These are phyloP conservation scores for Caloenas nicobarica DNA, from an alignment of 2,113 vertebrate species.

Conservation along the genomic window DNA sequence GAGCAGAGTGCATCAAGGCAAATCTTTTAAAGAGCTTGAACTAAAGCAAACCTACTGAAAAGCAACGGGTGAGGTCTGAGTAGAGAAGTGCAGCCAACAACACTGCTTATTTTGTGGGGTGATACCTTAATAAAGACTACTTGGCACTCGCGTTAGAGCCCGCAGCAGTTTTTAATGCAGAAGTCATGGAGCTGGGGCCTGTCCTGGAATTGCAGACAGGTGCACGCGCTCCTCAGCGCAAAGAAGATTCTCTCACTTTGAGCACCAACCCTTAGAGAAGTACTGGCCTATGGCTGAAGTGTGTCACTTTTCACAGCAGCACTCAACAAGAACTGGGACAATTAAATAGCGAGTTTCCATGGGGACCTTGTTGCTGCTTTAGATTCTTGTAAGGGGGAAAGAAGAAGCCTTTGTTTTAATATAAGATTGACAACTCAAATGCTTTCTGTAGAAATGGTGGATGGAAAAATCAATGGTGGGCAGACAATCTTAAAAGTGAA, in stretches of 20 bases:
- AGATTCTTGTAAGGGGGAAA: constrained; percentile 81
- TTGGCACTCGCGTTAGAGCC: neutral
- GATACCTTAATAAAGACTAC: constrained; percentile 75
- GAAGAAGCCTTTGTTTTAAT: constrained; percentile 68
- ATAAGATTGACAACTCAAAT: constrained; percentile 59
- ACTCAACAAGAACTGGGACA: constrained; percentile 85
- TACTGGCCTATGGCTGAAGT: constrained; percentile 88
- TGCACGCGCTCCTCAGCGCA: constrained; percentile 11
- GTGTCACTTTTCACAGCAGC: constrained; percentile 86
- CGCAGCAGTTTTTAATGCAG: neutral
- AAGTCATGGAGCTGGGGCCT: neutral
- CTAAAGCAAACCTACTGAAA: constrained; percentile 31
- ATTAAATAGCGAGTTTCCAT: constrained; percentile 86
- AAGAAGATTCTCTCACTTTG: constrained; percentile 31
- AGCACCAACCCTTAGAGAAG: constrained; percentile 50
- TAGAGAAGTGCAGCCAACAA: neutral
- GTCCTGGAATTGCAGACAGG: neutral
- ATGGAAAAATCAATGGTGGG: constrained; percentile 73
- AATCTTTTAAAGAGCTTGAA: neutral
- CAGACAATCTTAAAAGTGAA: constrained; percentile 79
- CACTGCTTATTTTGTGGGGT: constrained; percentile 58
- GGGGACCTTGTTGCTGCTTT: constrained; percentile 89
- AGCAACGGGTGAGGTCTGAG: neutral
- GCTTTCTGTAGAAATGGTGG: constrained; percentile 63
- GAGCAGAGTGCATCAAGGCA: neutral